Evolutionary conservation across 2,888 invertebrate genomes (phyloP).

Genomic region (Teleiodes luculella): DNA sequence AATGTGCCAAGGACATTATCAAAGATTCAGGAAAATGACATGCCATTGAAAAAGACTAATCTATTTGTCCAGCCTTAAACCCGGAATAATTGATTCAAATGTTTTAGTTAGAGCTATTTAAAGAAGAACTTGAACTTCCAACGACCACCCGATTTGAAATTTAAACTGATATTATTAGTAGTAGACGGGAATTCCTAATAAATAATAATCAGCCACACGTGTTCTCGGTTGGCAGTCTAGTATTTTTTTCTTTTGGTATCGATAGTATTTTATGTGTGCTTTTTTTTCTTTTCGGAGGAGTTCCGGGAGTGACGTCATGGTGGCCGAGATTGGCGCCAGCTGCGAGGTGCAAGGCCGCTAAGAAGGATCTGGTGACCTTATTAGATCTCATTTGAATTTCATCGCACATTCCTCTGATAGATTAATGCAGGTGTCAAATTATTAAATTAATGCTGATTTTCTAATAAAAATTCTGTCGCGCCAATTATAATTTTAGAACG

Average conservation of each 20-base stretch:
- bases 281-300: slow-evolving; percentile 17
- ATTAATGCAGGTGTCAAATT: slow-evolving; percentile 6
- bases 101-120: too few relatives aligned
- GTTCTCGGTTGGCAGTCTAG: background rate
- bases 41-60: too few relatives aligned
- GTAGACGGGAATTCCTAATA: slow-evolving; percentile 8
- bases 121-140: too few relatives aligned
- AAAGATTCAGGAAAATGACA: background rate
- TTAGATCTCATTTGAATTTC: slow-evolving; percentile 29
- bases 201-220: slow-evolving; percentile 1
- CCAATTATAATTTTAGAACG: too few relatives aligned
- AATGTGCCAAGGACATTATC: background rate
- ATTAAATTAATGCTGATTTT: slow-evolving; percentile 5
- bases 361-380: slow-evolving; percentile 26
- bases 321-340: slow-evolving; percentile 29
- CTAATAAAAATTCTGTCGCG: background rate
- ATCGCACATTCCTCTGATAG: slow-evolving; percentile 24
- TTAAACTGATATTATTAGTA: too few relatives aligned
- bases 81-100: too few relatives aligned
- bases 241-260: too few relatives aligned
- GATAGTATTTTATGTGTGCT: background rate
- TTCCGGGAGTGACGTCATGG: slow-evolving; percentile 38
- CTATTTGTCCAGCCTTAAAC: too few relatives aligned
- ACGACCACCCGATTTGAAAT: too few relatives aligned
- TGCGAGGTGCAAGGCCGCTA: slow-evolving; percentile 40